Evolutionary conservation across 2,113 vertebrate genomes (phyloP), one percentile per base, ranked within the genome.

Genomic region (Engystomops pustulosus): DNA sequence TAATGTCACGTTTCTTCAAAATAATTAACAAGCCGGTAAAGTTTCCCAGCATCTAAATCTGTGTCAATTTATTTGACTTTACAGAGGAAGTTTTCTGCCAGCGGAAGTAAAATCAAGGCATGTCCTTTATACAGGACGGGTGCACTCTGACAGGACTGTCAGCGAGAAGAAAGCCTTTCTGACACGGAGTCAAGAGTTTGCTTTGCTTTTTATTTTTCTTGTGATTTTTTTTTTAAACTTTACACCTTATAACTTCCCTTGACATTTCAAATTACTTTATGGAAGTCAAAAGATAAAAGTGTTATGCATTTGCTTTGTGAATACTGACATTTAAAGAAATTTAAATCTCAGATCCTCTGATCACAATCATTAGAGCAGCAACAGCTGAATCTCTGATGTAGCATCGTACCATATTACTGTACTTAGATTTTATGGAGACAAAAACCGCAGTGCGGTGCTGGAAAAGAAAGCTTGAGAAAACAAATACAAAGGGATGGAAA

Each of bases 251-350:
- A 88, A 86, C 47, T 89, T 90, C 60, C 58, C 87, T 25, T 80
- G 77, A 87, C 20, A 44, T 87, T 90, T 87, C 60, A 62, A 81
- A 85, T 87, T 0, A 72, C 87, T 88, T 90, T 85, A 85, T 85
- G 85, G 84, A 89, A 89, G 86, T 88, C 83, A 86, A 78, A 78
- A 89, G 88, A 90, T 88, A 80, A 89, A 90, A 90, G 82, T 17
- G 30, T 58, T 82, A 76, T 4, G 41, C 85, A 74, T 91, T 89
- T 90, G 85, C 88, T 86, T 87, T 89, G 85, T 89, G 77, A 88
- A 89, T 74, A 82, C 30, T n/a, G 69, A 87, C 51, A 89, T 65
- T 85, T 90, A 65, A 88, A 90, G 87, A 51, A 88, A 86, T 25
- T 45, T 0, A 47, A 90, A 86, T 34, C 82, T 77, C 72, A 87